Base-by-base conservation (phyloP, 2,113 vertebrate genomes). In the Sterna hirundo region DNA sequence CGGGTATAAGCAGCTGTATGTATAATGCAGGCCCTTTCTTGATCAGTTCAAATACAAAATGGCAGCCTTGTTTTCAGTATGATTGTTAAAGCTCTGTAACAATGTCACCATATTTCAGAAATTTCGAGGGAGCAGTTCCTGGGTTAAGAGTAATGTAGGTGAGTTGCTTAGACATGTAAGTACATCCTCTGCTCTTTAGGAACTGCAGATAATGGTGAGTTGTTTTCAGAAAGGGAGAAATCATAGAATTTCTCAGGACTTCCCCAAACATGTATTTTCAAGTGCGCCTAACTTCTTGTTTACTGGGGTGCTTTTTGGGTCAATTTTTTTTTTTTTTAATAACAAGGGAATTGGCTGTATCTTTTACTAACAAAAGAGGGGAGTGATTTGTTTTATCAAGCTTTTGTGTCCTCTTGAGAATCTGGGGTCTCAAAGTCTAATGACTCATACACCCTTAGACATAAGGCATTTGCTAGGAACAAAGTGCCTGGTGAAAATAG, bases 41-140 rank as follows among this genome's bases (percentile, higher is more conserved):
- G 89, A 91, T 90, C 72, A 94, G 84, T 42, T 90, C 88, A 94
- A 94, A 97, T 88, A 94, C 93, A 97, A 98, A 97, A 96, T 95
- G 97, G 94, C 87, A 93, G 74, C 76, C 77, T 79, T 90, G 58
- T 82, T 92, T 94, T 84, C 79, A 36, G 77, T 86, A 75, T 92
- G 47, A 29, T 36, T 16, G 11, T 80, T 90, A 94, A 86, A 86
- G 42, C 76, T 72, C 6, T 3, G 71, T 62, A 16, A 54, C 76
- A 40, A 44, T 40, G 86, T 68, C 30, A 52, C 74, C 71, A 14
- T 81, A 57, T 69, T 92, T 92, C 60, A 79, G 90, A 65, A 46
- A 83, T 61, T 51, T 60, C 27, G 42, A 4, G 26, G 54, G 52
- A 76, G 11, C 9, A 54, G 51, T 38, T 68, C 36, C 52, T 71